Evolutionary conservation across 1,140 invertebrate species (phyloP), one percentile per base, ranked within the genome.

Genomic region (Probaryconus sp.): DNA sequence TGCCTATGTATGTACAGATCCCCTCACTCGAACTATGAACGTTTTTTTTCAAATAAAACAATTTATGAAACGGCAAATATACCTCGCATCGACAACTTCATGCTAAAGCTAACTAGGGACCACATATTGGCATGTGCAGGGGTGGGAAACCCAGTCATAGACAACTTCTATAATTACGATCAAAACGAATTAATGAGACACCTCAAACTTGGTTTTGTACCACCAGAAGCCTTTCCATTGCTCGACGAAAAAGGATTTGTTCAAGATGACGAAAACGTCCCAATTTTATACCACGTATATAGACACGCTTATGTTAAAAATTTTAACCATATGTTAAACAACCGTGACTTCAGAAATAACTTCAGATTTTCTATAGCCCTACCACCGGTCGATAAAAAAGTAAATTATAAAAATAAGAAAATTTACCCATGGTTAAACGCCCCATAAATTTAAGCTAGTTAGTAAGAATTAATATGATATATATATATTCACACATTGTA

Each of bases 211-310:
- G 58, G 68, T 11, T 56, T 28, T 9, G 30, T 61, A 0, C 47
- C 61, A n/a, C 61, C 61, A 9, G 70, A 67, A 48, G 11, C 47
- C 1, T 75, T 78, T 11, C 28, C 51, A 1, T 26, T 11, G 0
- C 24, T 75, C 2, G 71, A 75, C 11, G 26, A n/a, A 3, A 14
- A 30, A n/a, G 50, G 37, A 2, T 60, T 50, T 5, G 53, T 70
- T 1, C 53, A 78, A 50, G 55, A 77, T 10, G 17, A 17, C 3
- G 6, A 45, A 10, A 64, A 53, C n/a, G 21, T 78, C 1, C 67
- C 76, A 3, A 21, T 63, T n/a, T 63, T 67, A 2, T 75, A 71
- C 11, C 65, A 75, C 21, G 21, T 55, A 14, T 13, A 48, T 2
- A 38, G 76, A 5, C 53, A 67, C 1, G 40, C 55, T 2, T 35